Conservation (phyloP, 35 echinoderm and acorn worm genomes). For the Patiria miniata region DNA sequence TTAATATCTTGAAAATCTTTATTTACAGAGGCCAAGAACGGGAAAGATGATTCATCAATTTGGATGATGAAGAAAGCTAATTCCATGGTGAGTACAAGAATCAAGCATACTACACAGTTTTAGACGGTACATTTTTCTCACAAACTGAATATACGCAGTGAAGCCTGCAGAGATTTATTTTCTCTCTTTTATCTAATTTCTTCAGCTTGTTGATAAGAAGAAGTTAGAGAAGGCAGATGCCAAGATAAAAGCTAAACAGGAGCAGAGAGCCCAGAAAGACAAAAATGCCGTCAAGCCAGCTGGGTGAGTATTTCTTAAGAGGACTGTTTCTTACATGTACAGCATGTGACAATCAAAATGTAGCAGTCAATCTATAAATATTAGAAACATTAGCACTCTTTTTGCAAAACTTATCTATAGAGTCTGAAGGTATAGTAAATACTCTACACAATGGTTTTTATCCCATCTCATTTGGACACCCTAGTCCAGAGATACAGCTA, state of each 20-base stretch:
- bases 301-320: constrained; percentile 61
- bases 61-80: constrained; percentile 57
- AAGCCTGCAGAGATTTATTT: neutral
- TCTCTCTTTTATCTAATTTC: neutral
- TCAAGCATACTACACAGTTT: neutral
- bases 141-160: no score
- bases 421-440: no score
- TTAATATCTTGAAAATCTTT: neutral
- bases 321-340: neutral
- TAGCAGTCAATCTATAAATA: no score
- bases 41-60: constrained; percentile 47
- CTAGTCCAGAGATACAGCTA: no score
- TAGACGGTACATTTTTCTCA: no score
- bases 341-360: no score
- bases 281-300: constrained; percentile 45
- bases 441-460: no score
- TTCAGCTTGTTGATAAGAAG: constrained; percentile 81
- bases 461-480: no score
- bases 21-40: neutral
- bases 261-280: constrained; percentile 58
- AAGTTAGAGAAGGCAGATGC: constrained; percentile 97
- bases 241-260: constrained; percentile 88
- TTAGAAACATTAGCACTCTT: no score
- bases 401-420: no score
- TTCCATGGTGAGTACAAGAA: constrained; percentile 47